A percentile compares a stretch with the other conserved stretches of the same genome.
phyloP scores from a whole-genome alignment of 2,888 invertebrate genomes.

The Tetrapedia diversipes region DNA sequence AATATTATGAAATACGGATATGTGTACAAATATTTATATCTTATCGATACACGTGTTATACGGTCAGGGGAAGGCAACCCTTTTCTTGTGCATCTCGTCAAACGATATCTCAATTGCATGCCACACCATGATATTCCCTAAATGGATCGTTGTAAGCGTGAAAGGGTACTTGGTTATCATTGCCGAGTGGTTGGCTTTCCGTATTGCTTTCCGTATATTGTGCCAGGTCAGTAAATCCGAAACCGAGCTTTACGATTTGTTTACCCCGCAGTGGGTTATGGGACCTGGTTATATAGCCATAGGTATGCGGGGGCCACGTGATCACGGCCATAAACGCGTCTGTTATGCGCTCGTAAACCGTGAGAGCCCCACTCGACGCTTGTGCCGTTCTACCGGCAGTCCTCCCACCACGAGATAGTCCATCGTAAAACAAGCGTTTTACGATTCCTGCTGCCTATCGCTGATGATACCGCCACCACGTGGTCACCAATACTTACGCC shows the following conservation, averaged over 20 bases:
- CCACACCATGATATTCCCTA: constrained; percentile 46
- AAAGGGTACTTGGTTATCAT: constrained; percentile 64
- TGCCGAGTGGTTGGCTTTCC: constrained; percentile 65
- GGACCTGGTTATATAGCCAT: constrained; percentile 80
- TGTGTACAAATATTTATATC: not conserved
- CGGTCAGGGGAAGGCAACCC: constrained; percentile 46
- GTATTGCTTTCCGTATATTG: constrained; percentile 75
- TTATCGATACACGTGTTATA: constrained; percentile 28
- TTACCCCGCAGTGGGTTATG: constrained; percentile 82
- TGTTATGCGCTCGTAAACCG: constrained; percentile 83
- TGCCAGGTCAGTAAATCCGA: constrained; percentile 82
- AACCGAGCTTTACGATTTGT: constrained; percentile 83
- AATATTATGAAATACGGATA: not conserved
- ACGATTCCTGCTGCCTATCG: constrained; percentile 81
- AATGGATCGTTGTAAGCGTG: constrained; percentile 11
- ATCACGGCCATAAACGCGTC: constrained; percentile 82
- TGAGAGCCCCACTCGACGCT: constrained; percentile 75
- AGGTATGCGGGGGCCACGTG: constrained; percentile 81
- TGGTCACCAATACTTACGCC: constrained; percentile 64
- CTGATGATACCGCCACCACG: constrained; percentile 76
- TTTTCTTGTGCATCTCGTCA: constrained; percentile 40
- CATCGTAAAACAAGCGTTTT: constrained; percentile 82
- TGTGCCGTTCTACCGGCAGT: constrained; percentile 53
- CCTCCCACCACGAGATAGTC: constrained; percentile 66
- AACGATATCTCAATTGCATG: constrained; percentile 63